A percentile compares a stretch with the other conserved stretches of the same genome.
These are phyloP conservation scores for Cricetomys ansorgei DNA, from an alignment of 2,113 vertebrate species.

Conservation along the genomic window DNA sequence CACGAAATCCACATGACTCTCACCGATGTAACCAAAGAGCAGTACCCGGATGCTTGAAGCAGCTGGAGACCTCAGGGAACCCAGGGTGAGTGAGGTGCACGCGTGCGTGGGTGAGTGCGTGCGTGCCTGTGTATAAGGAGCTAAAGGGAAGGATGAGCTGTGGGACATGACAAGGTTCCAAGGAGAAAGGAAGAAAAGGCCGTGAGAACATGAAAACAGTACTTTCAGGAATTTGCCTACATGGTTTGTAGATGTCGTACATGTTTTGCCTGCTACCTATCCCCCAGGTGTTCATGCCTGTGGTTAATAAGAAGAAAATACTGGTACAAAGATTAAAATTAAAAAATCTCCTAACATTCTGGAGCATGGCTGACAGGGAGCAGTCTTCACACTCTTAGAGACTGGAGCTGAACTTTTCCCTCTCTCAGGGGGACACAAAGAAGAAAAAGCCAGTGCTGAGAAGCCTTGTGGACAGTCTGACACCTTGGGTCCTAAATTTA, in stretches of 20 bases:
- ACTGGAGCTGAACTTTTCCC: not conserved
- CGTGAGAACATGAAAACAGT: not conserved
- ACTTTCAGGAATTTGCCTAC: not conserved
- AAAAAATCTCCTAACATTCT: not conserved
- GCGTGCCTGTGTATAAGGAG: not conserved
- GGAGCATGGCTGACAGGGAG: not conserved
- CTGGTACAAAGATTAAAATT: not conserved
- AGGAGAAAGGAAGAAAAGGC: not conserved
- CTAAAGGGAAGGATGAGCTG: too few species aligned
- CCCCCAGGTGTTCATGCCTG: not conserved
- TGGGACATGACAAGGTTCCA: not conserved
- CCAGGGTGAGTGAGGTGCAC: not conserved
- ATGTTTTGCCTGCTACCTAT: not conserved
- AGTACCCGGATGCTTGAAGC: not conserved
- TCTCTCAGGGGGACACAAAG: not conserved
- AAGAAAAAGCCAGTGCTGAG: not conserved
- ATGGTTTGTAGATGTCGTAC: not conserved
- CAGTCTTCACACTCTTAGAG: too few species aligned
- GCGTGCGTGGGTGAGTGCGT: not conserved
- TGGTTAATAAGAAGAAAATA: not conserved
- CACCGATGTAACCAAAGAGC: not conserved
- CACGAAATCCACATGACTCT: not conserved
- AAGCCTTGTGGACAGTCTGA: conserved; percentile 80
- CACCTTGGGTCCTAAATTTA: conserved; percentile 81
- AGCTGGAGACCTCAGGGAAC: not conserved